Evolutionary conservation across 2,113 vertebrate genomes (phyloP).

Genomic region (Halichoerus grypus): DNA sequence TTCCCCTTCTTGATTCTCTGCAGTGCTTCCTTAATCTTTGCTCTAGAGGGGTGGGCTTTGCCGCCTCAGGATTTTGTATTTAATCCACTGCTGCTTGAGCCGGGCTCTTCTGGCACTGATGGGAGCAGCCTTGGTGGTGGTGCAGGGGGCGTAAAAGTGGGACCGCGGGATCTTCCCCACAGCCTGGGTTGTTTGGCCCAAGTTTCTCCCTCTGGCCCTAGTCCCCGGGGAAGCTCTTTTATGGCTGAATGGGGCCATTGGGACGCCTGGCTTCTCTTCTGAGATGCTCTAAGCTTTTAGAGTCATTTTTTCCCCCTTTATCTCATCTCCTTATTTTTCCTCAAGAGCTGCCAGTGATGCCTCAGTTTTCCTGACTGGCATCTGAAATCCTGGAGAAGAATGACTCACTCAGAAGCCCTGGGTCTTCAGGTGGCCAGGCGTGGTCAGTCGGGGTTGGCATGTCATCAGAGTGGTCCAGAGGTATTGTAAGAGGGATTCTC

Average conservation of each 20-base stretch:
- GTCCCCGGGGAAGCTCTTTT: background rate
- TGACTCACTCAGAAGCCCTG: background rate
- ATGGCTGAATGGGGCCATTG: background rate
- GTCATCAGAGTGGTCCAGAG: background rate
- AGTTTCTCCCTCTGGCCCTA: background rate
- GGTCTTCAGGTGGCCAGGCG: background rate
- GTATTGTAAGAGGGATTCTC: background rate
- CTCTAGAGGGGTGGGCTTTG: constrained; percentile 61
- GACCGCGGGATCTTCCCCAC: background rate
- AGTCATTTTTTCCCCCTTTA: background rate
- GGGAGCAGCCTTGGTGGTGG: background rate
- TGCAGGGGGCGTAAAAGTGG: background rate
- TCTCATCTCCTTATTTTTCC: background rate
- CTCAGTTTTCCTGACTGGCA: background rate
- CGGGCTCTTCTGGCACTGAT: background rate
- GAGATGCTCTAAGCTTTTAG: background rate
- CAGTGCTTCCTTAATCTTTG: constrained; percentile 64
- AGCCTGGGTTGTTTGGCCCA: background rate
- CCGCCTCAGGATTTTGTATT: constrained; percentile 72
- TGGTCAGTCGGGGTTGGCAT: background rate
- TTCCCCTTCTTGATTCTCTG: constrained; percentile 33
- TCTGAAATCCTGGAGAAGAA: background rate
- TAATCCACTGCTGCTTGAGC: constrained; percentile 45
- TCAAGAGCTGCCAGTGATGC: background rate
- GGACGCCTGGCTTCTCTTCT: background rate